Base-by-base conservation (phyloP, 2,797 vertebrate genomes). In the Nasua narica region DNA sequence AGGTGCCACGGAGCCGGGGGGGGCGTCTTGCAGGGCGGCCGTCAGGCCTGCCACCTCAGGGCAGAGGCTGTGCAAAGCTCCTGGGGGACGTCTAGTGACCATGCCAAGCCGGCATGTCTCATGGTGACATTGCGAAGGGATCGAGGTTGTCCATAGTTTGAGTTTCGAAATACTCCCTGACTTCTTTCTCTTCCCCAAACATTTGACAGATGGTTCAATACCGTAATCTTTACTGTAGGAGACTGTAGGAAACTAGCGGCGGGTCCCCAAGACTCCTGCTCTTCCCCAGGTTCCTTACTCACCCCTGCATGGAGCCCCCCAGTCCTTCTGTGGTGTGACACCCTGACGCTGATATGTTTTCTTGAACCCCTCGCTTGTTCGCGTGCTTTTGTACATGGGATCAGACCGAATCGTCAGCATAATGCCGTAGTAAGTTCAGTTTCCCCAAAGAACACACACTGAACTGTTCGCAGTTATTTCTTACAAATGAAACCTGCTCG, bases 151-250 rank as follows among this genome's bases (percentile, higher is more conserved):
- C 87, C 32, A 32, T 52, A 46, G 40, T 90, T 90, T 23, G 29
- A 46, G 35, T 76, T 90, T 67, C 32, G 60, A 35, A 88, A 60
- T 62, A 3, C 18, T 62, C 2, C 7, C 1, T 29, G 94, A 70
- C 81, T 77, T 77, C 78, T 37, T 76, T 76, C 23, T 81, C 52
- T 95, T 82, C 72, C 40, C 56, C 8, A 40, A 82, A 62, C 50
- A 37, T 37, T 4, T 27, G 81, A 14, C 62, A 84, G 40, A 37
- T 18, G 48, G 70, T 62, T 74, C 29, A 19, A 23, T 21, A 32
- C n/a, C 0, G 0, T 9, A 4, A 72, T 62, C 89, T 67, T 87
- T 56, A 29, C 93, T 14, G 1, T 11, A 13, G 72, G 78, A 23
- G 54, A 43, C n/a, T 32, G 8, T 27, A 48, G 79, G 48, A 70